Base-by-base conservation (phyloP, 1,140 invertebrate genomes). In the Aphelenchoides fujianensis region DNA sequence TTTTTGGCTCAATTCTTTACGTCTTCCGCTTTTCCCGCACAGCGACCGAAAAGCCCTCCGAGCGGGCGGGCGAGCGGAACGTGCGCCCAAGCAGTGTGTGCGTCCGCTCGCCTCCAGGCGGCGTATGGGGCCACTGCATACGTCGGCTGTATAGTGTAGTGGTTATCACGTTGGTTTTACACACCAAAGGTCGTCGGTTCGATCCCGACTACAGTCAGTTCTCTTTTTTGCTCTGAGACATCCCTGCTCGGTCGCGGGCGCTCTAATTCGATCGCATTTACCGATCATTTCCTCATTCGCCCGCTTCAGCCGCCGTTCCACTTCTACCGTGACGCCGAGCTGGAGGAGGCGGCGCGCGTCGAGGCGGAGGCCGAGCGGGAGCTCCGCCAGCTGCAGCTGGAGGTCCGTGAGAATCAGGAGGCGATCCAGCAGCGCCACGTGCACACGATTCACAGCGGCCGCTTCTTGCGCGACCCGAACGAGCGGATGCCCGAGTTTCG, bases 241-340 rank as follows among this genome's bases (percentile, higher is more conserved):
- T n/a, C n/a, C n/a, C n/a, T n/a, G n/a, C n/a, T n/a, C n/a, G n/a
- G n/a, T n/a, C n/a, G n/a, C n/a, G n/a, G n/a, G n/a, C n/a, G n/a
- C n/a, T n/a, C n/a, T n/a, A n/a, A n/a, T n/a, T n/a, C n/a, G n/a
- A n/a, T n/a, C n/a, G n/a, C n/a, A n/a, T n/a, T n/a, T n/a, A n/a
- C n/a, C n/a, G n/a, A n/a, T n/a, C n/a, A n/a, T n/a, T n/a, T 48
- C 23, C 41, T 48, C 12, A 48, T 48, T 48, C 12, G 12, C 41
- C n/a, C 23, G 12, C 23, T 66, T 35, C 36, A 66, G 63, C 63
- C 63, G 16, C 41, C 63, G 3, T 66, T 66, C 31, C 63, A 66
- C 31, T 66, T 66, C 34, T 66, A 66, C 32, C 31, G 36, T 19
- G 32, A 35, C 53, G 27, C 16, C 12, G 63, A 66, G 32, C 31